These are phyloP conservation scores for Peromyscus aztecus DNA, from an alignment of 2,797 vertebrate genomes.

Conservation along the genomic window DNA sequence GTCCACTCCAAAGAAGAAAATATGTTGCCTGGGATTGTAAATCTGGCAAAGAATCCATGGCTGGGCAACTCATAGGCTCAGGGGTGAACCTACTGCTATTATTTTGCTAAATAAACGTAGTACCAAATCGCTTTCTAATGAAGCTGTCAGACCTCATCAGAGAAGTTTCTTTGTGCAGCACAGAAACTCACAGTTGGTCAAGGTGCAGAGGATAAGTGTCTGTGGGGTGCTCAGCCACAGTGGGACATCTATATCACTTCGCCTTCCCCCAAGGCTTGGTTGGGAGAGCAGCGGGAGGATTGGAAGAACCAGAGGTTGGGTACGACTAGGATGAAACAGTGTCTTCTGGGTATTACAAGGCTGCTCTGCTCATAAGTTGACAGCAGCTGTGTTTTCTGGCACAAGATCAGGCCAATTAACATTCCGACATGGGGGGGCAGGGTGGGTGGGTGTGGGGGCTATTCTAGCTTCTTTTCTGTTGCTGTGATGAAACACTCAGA, in stretches of 20 bases:
- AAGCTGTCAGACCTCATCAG: not conserved
- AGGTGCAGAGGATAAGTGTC: not conserved
- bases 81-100: not conserved
- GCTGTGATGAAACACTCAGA: not conserved
- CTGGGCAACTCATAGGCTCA: not conserved
- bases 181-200: not conserved
- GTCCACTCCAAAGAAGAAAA: no score
- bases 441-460: not conserved
- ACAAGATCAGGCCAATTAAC: no score
- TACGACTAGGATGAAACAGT: not conserved
- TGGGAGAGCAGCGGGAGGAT: not conserved
- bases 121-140: not conserved
- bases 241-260: not conserved
- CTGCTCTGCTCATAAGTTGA: not conserved
- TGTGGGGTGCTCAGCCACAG: not conserved
- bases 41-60: not conserved
- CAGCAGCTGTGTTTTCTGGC: not conserved
- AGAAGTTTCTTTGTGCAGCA: not conserved
- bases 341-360: not conserved
- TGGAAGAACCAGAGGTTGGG: not conserved
- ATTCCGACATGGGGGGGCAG: not conserved
- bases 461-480: not conserved
- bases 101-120: not conserved
- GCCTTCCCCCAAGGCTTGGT: not conserved
- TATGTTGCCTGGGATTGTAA: no score